These are phyloP conservation scores for Diabrotica undecimpunctata DNA, from an alignment of 1,140 invertebrate species.

Conservation along the genomic window DNA sequence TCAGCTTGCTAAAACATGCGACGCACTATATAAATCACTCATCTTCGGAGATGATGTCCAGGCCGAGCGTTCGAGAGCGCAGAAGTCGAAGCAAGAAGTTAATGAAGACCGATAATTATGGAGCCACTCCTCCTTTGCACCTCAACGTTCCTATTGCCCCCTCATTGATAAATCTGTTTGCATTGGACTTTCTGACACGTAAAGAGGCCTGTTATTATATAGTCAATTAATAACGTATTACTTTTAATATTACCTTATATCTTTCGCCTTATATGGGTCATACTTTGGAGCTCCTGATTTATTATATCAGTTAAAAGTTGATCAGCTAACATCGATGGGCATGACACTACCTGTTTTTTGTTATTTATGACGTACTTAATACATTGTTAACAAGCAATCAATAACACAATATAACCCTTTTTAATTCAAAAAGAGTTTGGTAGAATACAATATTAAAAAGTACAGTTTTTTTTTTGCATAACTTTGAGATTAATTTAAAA, in stretches of 20 bases:
- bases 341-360: too few relatives aligned
- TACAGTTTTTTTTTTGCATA: too few relatives aligned
- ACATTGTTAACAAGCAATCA: not conserved
- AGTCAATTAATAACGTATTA: not conserved
- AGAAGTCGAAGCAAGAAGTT: not conserved
- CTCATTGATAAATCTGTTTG: constrained; percentile 1
- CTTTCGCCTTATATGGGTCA: not conserved
- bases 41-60: not conserved
- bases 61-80: not conserved
- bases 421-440: too few relatives aligned
- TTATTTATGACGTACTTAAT: not conserved
- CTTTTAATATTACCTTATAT: not conserved
- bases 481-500: too few relatives aligned
- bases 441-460: too few relatives aligned
- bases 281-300: not conserved
- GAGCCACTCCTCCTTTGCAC: not conserved
- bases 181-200: not conserved
- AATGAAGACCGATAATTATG: constrained; percentile 1
- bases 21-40: not conserved
- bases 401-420: not conserved
- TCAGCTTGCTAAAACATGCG: not conserved
- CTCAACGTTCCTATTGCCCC: not conserved
- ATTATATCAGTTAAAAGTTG: too few relatives aligned
- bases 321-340: too few relatives aligned
- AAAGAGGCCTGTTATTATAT: not conserved